phyloP scores from a whole-genome alignment of 2,797 vertebrate genomes.

The Siniperca scherzeri region DNA sequence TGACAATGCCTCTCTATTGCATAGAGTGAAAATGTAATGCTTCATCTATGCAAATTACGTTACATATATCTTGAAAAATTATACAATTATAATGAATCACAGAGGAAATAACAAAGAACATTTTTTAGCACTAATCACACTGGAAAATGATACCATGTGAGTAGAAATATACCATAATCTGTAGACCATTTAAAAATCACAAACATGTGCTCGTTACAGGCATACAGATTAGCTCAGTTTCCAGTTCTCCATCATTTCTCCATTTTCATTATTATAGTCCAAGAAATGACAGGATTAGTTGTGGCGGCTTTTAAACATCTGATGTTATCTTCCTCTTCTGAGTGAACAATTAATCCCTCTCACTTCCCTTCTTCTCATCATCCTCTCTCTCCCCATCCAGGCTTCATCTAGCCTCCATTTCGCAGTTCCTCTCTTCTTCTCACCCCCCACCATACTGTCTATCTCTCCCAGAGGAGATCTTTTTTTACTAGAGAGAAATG shows the following conservation, averaged over 20 bases:
- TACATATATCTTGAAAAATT: constrained; percentile 21
- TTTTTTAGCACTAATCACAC: not conserved
- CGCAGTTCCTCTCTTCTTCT: constrained; percentile 27
- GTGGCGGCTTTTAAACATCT: constrained; percentile 83
- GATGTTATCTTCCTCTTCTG: constrained; percentile 83
- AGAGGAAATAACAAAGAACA: not conserved
- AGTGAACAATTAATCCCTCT: constrained; percentile 85
- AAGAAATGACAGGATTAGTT: constrained; percentile 85
- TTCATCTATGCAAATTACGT: constrained; percentile 15
- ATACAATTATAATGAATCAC: not conserved
- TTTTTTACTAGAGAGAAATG: constrained; percentile 60
- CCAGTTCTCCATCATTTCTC: constrained; percentile 74
- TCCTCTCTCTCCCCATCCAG: constrained; percentile 60
- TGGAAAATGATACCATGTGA: constrained; percentile 32
- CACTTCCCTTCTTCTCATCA: constrained; percentile 68
- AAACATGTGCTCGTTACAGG: constrained; percentile 62
- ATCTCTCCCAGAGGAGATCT: constrained; percentile 56
- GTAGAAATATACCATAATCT: constrained; percentile 56
- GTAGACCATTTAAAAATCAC: constrained; percentile 48
- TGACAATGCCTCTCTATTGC: not conserved
- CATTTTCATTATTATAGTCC: constrained; percentile 81
- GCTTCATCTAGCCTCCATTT: constrained; percentile 55
- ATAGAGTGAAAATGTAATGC: not conserved
- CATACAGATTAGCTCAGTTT: constrained; percentile 75
- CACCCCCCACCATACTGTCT: constrained; percentile 18